phyloP scores from a whole-genome alignment of 1,140 invertebrate species.

The Penaeus indicus region DNA sequence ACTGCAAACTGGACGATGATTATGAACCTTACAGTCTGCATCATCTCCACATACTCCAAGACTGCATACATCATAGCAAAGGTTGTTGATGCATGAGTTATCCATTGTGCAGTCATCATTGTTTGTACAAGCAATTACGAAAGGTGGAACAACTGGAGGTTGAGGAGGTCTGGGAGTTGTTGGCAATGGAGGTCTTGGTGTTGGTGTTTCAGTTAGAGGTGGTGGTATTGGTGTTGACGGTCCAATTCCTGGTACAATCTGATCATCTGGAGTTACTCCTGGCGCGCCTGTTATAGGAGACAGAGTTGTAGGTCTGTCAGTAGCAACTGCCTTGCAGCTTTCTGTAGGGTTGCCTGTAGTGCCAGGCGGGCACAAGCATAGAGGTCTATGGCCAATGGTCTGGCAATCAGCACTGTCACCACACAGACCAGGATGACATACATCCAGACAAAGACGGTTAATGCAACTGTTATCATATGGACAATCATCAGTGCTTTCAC shows the following conservation, averaged over 20 bases:
- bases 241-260: constrained; percentile 81
- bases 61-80: constrained; percentile 82
- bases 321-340: constrained; percentile 84
- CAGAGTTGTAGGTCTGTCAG: constrained; percentile 82
- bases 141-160: constrained; percentile 78
- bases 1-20: constrained; percentile 85
- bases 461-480: constrained; percentile 85
- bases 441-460: constrained; percentile 87
- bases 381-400: constrained; percentile 79
- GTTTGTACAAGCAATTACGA: constrained; percentile 81
- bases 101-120: constrained; percentile 84
- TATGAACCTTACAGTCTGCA: constrained; percentile 84
- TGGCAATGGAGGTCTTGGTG: constrained; percentile 74
- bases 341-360: constrained; percentile 81
- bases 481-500: constrained; percentile 88
- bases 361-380: constrained; percentile 87
- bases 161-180: constrained; percentile 74
- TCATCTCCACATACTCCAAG: constrained; percentile 69
- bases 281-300: constrained; percentile 82
- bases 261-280: constrained; percentile 80
- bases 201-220: constrained; percentile 76
- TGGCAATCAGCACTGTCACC: constrained; percentile 89
- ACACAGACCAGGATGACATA: constrained; percentile 81
- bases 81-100: constrained; percentile 81
- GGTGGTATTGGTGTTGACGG: constrained; percentile 78